Evolutionary conservation across 2,888 invertebrate species (phyloP).

Genomic region (Lagria hirta): DNA sequence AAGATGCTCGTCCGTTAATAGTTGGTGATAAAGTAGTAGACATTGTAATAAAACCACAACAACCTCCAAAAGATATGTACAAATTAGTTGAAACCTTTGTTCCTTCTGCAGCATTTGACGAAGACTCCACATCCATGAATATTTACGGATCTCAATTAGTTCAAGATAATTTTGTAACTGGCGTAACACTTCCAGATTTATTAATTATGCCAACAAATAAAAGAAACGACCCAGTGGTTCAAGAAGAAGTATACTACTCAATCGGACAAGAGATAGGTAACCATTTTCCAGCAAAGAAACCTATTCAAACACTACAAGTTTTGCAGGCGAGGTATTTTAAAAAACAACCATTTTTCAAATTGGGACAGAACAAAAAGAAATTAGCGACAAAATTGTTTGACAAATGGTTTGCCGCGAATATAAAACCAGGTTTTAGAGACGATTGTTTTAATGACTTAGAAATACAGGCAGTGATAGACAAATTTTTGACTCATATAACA

Average conservation of each 20-base stretch:
- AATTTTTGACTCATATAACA: slow-evolving; percentile 7
- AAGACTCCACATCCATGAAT: slow-evolving; percentile 9
- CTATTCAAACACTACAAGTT: slow-evolving; percentile 5
- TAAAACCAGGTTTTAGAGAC: background rate
- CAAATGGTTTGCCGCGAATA: slow-evolving; percentile 10
- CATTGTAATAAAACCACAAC: background rate
- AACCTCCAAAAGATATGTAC: slow-evolving; percentile 7
- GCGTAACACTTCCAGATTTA: background rate
- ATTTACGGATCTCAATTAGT: slow-evolving; percentile 1
- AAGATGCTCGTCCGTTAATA: background rate
- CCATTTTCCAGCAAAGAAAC: background rate
- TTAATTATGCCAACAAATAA: slow-evolving; percentile 6
- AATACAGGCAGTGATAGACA: slow-evolving; percentile 7
- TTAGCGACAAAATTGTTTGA: slow-evolving; percentile 9
- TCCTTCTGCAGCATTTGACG: slow-evolving; percentile 5
- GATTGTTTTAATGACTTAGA: slow-evolving; percentile 7
- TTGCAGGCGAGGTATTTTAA: slow-evolving; percentile 10
- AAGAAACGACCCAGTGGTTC: background rate
- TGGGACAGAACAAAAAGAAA: slow-evolving; percentile 5
- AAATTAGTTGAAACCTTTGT: slow-evolving; percentile 4
- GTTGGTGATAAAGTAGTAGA: slow-evolving; percentile 7
- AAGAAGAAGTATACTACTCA: background rate
- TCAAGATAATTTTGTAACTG: slow-evolving; percentile 4
- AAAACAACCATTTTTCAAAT: slow-evolving; percentile 7
- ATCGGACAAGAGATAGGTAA: background rate